phyloP scores from a whole-genome alignment of 2,113 vertebrate species.

The Raja brachyura region DNA sequence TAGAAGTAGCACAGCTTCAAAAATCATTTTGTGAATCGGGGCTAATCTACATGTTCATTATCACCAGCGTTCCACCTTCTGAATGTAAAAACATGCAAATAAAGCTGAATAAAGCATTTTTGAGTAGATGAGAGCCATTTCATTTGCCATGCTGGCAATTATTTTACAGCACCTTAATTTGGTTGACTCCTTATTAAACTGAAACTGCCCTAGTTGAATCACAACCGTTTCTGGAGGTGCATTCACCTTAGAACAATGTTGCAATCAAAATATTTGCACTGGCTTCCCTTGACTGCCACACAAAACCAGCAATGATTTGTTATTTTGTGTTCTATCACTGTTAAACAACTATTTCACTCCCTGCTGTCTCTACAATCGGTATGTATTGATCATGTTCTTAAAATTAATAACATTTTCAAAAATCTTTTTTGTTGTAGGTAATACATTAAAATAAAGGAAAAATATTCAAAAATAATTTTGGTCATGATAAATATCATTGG shows the following conservation, averaged over 20 bases:
- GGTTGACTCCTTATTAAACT: background rate
- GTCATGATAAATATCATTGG: background rate
- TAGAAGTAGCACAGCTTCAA: background rate
- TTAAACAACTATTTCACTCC: background rate
- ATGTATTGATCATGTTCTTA: background rate
- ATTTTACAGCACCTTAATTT: background rate
- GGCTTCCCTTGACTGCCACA: background rate
- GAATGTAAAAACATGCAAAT: background rate
- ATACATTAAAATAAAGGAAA: background rate
- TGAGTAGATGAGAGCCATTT: background rate
- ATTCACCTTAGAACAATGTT: background rate
- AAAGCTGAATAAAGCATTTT: background rate
- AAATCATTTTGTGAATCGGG: background rate
- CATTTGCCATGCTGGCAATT: background rate
- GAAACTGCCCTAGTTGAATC: background rate
- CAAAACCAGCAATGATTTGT: background rate
- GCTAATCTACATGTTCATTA: background rate
- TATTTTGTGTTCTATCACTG: background rate
- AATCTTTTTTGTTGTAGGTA: background rate
- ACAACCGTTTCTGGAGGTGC: background rate
- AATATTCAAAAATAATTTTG: background rate
- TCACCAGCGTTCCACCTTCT: background rate
- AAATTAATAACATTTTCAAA: background rate
- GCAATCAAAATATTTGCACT: background rate
- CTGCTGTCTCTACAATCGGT: background rate